Evolutionary conservation across 1,140 invertebrate genomes (phyloP), one percentile per base, ranked within the genome.

Genomic region (Asobara japonica): DNA sequence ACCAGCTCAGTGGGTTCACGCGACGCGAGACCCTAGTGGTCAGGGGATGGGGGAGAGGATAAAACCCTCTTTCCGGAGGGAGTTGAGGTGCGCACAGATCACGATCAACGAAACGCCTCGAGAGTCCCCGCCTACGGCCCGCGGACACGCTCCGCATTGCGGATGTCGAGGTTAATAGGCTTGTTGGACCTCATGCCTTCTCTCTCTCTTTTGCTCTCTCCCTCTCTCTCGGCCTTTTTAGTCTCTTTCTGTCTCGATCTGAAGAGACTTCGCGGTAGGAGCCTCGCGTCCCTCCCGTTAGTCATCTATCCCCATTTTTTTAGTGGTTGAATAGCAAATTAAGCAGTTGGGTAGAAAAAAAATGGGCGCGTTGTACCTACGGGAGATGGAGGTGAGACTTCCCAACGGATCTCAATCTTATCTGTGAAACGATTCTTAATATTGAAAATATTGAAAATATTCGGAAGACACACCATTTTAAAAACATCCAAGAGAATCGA

Each of bases 1-100:
- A 79, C 74, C 74, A 76, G 69, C 76, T 76, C 77, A 77, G 72
- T 76, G 67, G 76, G 78, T 71, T 75, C 79, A 73, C 72, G 77
- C 78, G 77, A 60, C 75, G 65, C 27, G 68, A 31, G 67, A 65
- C 30, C 41, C 45, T 30, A 72, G 69, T 65, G 7, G 62, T 13
- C 64, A 20, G 22, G 31, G 38, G 33, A 38, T 65, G 33, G 41
- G n/a, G 30, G 62, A 36, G 31, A 65, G 20, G 38, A 22, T 65
- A 45, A 38, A 65, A 65, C 22, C 31, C 20, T 8, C 31, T 31
- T 65, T 36, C 30, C 13, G 7, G 4, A n/a, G 61, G 36, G n/a
- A 30, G 11, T 5, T 18, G 64, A 27, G 29, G 36, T 45, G 61
- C 31, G 64, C 48, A 48, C 48, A 56, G 66, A 69, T 69, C 66